Conservation (phyloP, 2,113 vertebrate species). For the Sapajus apella region DNA sequence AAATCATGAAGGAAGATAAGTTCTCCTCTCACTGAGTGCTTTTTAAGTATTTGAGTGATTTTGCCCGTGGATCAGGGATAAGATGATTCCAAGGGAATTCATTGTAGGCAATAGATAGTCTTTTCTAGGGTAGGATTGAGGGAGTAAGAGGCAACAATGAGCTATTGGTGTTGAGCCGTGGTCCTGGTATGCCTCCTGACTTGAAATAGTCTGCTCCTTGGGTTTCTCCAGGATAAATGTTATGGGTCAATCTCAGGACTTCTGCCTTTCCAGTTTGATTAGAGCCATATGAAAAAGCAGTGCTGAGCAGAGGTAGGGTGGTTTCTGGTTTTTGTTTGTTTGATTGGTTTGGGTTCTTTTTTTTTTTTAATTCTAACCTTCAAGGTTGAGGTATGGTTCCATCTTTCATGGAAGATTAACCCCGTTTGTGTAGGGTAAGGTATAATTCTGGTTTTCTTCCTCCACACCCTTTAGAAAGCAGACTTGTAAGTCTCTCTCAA, state of each 20-base stretch:
- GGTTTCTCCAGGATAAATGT: not conserved
- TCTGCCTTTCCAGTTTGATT: not conserved
- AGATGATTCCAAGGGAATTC: not conserved
- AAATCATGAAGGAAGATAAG: not conserved
- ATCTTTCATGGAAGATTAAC: slow-evolving; percentile 69
- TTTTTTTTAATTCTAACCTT: slow-evolving; percentile 24
- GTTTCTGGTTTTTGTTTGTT: slow-evolving; percentile 42
- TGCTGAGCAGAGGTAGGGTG: not conserved
- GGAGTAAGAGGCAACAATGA: not conserved
- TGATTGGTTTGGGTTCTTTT: not conserved
- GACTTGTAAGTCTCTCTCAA: slow-evolving; percentile 7
- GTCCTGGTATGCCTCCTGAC: not conserved
- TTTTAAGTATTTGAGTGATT: not conserved
- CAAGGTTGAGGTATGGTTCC: slow-evolving; percentile 22
- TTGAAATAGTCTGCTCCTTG: not conserved
- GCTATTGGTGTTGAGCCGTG: not conserved
- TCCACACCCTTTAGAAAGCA: slow-evolving; percentile 64
- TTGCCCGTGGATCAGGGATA: not conserved
- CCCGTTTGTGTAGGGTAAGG: slow-evolving; percentile 38
- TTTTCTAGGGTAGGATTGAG: not conserved
- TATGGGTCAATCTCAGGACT: not conserved
- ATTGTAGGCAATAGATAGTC: not conserved
- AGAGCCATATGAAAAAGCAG: not conserved
- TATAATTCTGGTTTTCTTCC: slow-evolving; percentile 68
- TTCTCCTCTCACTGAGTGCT: not conserved